These are phyloP conservation scores for Rafetus swinhoei DNA, from an alignment of 2,113 vertebrate species.

Conservation along the genomic window DNA sequence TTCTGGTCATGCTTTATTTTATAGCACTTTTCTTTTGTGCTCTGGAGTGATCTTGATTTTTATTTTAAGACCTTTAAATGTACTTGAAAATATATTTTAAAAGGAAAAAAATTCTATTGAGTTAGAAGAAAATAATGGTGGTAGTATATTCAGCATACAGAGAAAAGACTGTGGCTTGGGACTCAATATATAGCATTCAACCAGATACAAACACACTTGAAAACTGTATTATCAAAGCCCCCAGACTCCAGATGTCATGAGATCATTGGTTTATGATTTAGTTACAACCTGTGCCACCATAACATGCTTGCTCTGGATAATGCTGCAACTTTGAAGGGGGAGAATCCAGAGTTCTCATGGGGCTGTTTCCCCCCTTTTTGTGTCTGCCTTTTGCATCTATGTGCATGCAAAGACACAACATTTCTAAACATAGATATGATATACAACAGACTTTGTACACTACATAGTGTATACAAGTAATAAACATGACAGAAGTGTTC, in stretches of 20 bases:
- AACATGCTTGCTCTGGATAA: background rate
- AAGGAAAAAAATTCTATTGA: slow-evolving; percentile 27
- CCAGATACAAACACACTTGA: slow-evolving; percentile 31
- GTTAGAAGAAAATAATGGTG: slow-evolving; percentile 35
- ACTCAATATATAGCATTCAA: slow-evolving; percentile 16
- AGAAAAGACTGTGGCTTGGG: slow-evolving; percentile 29
- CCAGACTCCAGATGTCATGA: background rate
- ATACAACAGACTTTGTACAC: background rate
- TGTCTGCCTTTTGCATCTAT: background rate
- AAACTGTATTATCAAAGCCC: background rate
- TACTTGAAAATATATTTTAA: slow-evolving; percentile 34
- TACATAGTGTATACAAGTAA: fast-evolving
- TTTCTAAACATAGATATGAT: fast-evolving
- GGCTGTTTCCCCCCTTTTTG: background rate
- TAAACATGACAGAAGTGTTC: fast-evolving
- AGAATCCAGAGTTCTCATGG: background rate
- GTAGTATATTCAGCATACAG: slow-evolving; percentile 12
- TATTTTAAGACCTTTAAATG: slow-evolving; percentile 38
- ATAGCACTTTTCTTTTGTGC: slow-evolving; percentile 17
- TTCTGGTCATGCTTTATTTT: slow-evolving; percentile 18
- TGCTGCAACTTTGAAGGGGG: background rate
- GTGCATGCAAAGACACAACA: too few relatives aligned
- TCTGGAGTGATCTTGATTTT: slow-evolving; percentile 33
- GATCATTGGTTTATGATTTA: background rate
- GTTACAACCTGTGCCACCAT: background rate